Conservation (phyloP, 2,113 vertebrate genomes). For the Thalassarche chlororhynchos region DNA sequence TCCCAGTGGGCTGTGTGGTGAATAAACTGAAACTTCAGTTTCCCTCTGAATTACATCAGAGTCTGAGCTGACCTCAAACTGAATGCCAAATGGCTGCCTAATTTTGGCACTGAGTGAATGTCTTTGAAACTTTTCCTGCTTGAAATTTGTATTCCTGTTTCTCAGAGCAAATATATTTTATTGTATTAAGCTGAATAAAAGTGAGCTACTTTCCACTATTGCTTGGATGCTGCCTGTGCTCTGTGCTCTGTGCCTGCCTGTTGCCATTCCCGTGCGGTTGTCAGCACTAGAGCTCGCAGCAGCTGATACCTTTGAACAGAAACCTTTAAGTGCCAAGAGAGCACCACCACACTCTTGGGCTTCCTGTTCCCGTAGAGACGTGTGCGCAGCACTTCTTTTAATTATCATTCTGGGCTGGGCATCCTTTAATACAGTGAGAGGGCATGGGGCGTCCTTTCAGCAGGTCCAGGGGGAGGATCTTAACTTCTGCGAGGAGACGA, state of each 20-base stretch:
- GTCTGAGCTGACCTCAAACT: neutral
- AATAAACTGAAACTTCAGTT: neutral
- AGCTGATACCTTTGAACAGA: neutral
- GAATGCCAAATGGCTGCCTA: neutral
- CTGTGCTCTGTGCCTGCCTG: neutral
- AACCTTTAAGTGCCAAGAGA: neutral
- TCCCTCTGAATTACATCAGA: neutral
- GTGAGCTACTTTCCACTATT: neutral
- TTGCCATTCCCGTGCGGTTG: neutral
- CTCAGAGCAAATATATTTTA: neutral
- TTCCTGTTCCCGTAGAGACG: accelerated
- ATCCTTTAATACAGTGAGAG: neutral
- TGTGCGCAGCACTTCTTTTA: too few species aligned
- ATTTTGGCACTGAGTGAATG: neutral
- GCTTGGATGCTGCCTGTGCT: neutral
- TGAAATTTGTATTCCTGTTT: neutral
- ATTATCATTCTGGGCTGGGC: neutral
- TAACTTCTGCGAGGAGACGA: neutral
- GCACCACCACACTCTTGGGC: accelerated
- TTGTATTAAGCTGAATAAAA: neutral
- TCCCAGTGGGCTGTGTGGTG: neutral
- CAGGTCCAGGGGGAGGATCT: neutral
- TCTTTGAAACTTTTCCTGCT: neutral
- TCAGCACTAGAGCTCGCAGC: neutral
- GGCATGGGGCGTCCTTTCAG: neutral